Percentiles rank a stretch among this genome's conserved stretches.
Conservation (phyloP, 2,888 invertebrate genomes). For the Platycheirus albimanus region DNA sequence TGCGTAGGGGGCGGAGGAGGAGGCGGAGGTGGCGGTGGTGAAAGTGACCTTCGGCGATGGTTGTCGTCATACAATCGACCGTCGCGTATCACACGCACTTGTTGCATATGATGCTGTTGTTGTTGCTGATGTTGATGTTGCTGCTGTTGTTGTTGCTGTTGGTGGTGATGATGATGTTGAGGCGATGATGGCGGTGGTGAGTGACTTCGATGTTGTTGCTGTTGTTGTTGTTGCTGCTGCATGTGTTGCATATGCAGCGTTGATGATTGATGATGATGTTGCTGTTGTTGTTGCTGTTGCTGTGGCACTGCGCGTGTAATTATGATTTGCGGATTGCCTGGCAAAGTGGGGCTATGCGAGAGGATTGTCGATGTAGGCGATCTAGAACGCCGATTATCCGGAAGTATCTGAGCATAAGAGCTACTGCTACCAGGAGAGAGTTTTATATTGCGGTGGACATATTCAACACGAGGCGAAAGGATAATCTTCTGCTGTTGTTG, state of each 20-base stretch:
- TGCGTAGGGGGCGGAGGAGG: conserved; percentile 66
- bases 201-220: conserved; percentile 72
- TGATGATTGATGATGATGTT: conserved; percentile 76
- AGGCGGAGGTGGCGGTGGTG: conserved; percentile 65
- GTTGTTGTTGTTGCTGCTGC: conserved; percentile 59
- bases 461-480: conserved; percentile 80
- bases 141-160: conserved; percentile 67
- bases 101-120: conserved; percentile 75
- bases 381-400: conserved; percentile 57
- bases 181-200: conserved; percentile 75
- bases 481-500: conserved; percentile 81
- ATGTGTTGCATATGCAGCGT: conserved; percentile 58
- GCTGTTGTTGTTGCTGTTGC: conserved; percentile 66
- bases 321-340: conserved; percentile 79
- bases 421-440: conserved; percentile 58
- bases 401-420: conserved; percentile 55
- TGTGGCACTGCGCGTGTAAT: conserved; percentile 78
- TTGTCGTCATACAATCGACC: conserved; percentile 81
- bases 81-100: conserved; percentile 82
- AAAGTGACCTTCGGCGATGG: conserved; percentile 62
- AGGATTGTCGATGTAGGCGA: conserved; percentile 69
- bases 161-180: conserved; percentile 75
- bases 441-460: conserved; percentile 75
- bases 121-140: conserved; percentile 72
- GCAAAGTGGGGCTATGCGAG: conserved; percentile 66